Evolutionary conservation across 2,113 vertebrate genomes (phyloP), one percentile per base, ranked within the genome.

Genomic region (Thinocorus orbignyianus): DNA sequence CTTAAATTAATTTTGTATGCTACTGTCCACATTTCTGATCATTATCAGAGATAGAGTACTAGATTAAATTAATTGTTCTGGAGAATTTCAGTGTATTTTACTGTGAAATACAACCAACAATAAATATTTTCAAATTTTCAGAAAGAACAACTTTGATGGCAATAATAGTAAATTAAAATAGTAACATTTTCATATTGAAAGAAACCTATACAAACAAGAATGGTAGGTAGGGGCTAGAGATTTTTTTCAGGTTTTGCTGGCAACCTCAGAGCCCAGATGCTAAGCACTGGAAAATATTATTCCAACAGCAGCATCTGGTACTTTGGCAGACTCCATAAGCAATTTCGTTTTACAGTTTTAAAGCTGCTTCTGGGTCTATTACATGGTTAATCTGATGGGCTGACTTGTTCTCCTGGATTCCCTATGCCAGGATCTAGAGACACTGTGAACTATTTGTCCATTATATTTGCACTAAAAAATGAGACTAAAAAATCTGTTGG

Each of bases 311-410:
- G 81, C 96, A 97, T 98, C 97, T 98, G 97, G 91, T 73, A 28
- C 85, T 94, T 97, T 97, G 97, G 97, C 97, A 97, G 90, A 92
- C 92, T 97, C 88, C 82, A 86, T 94, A 97, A 97, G 93, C 95
- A 98, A 97, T 98, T 98, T 98, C 97, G 93, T 97, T 98, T 97
- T 97, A 96, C 78, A 94, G 96, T 92, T 97, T 96, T 97, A 97
- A 97, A 97, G 93, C 90, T 97, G 93, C 95, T 97, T 98, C 96
- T 96, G 92, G 87, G 96, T 98, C 96, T 97, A 96, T 97, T 98
- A 98, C 96, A 97, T 97, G 96, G 97, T 97, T 98, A 97, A 98
- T 98, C 96, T 96, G 96, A 97, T 96, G 94, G 97, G 97, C 86
- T 97, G 97, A 96, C 91, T 97, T 97, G 73, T 96, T 96, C 92